Percentiles rank a stretch among this genome's conserved stretches.
Evolutionary conservation across 2,113 vertebrate genomes (phyloP).

Genomic region (Oxyruncus cristatus): DNA sequence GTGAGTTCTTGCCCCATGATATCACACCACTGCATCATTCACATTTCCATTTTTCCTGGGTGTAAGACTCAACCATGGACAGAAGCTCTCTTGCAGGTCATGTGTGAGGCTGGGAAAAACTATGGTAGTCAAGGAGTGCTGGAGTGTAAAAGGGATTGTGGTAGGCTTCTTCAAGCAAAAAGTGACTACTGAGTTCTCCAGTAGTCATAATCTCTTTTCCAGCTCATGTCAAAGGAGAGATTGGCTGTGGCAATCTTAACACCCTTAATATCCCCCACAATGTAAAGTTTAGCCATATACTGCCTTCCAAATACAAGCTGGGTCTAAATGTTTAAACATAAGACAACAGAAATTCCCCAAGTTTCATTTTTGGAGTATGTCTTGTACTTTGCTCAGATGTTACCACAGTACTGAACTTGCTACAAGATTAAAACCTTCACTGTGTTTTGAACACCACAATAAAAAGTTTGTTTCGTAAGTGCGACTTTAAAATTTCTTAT

Average conservation of each 20-base stretch:
- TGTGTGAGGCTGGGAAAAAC: not conserved
- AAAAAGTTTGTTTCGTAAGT: not conserved
- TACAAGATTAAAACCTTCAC: not conserved
- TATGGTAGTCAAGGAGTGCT: not conserved
- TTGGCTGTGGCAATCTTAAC: not conserved
- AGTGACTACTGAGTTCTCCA: not conserved
- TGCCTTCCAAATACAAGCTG: not conserved
- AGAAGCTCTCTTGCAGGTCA: not conserved
- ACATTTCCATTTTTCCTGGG: not conserved
- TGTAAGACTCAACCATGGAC: not conserved
- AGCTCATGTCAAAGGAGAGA: not conserved
- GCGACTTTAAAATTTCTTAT: not conserved
- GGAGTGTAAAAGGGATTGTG: not conserved
- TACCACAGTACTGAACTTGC: not conserved
- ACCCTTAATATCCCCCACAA: not conserved
- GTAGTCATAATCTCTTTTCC: not conserved
- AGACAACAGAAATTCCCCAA: not conserved
- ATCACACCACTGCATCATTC: not conserved
- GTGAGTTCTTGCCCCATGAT: not conserved
- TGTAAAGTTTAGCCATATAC: accelerated
- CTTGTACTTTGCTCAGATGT: not conserved
- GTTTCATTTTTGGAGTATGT: not conserved
- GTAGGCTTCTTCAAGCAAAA: not conserved
- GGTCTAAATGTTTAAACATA: not conserved
- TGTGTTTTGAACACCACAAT: not conserved